Conservation (phyloP, 2,888 invertebrate genomes). For the Microplitis manilae region DNA sequence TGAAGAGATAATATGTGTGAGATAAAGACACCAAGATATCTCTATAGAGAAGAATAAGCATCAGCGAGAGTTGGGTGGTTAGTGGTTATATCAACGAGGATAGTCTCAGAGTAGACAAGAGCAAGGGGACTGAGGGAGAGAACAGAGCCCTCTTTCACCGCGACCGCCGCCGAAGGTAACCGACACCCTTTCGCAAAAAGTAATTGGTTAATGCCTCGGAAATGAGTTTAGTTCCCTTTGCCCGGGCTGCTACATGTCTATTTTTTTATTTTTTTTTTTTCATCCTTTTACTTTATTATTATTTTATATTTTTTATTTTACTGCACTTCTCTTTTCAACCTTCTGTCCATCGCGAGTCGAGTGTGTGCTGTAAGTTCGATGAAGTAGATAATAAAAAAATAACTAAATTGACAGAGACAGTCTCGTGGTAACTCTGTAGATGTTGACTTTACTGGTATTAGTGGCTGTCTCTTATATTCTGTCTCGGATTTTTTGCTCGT, state of each 20-base stretch:
- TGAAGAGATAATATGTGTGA: constrained; percentile 13
- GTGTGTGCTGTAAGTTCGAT: constrained; percentile 27
- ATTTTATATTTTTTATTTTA: constrained; percentile 29
- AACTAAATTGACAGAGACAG: constrained; percentile 45
- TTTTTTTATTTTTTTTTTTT: constrained; percentile 40
- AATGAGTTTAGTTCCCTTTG: constrained; percentile 71
- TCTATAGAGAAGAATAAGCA: constrained; percentile 4
- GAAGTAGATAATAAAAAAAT: constrained; percentile 36
- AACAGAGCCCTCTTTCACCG: not conserved
- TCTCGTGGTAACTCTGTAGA: constrained; percentile 39
- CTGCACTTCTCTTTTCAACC: constrained; percentile 37
- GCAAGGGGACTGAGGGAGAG: constrained; percentile 36
- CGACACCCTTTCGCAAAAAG: constrained; percentile 70
- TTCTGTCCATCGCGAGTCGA: constrained; percentile 40
- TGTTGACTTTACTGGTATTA: constrained; percentile 14
- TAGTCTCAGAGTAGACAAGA: constrained; percentile 4
- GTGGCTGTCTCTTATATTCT: constrained; percentile 29
- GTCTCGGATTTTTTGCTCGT: constrained; percentile 24
- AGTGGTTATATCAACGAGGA: constrained; percentile 39
- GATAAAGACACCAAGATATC: constrained; percentile 28
- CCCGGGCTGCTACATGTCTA: constrained; percentile 52
- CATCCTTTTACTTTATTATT: constrained; percentile 20
- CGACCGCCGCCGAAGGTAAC: constrained; percentile 60
- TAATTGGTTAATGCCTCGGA: constrained; percentile 71
- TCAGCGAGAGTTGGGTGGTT: constrained; percentile 43